A percentile compares a stretch with the other conserved stretches of the same genome.
Conservation (phyloP, 2,113 vertebrate genomes). For the Girardinichthys multiradiatus region DNA sequence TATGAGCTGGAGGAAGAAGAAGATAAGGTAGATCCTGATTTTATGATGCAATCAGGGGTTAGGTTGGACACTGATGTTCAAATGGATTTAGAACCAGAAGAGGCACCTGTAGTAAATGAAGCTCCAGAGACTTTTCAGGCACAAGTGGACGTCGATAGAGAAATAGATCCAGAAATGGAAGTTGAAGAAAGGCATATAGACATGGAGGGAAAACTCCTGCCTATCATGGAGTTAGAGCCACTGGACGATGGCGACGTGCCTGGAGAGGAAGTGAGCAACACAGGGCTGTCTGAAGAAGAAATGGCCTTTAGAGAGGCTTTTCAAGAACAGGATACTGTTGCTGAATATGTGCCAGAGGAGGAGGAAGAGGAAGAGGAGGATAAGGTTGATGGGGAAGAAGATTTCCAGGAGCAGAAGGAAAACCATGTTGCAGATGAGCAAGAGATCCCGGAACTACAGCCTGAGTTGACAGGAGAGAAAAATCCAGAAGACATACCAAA, state of each 20-base stretch:
- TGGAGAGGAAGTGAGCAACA: not conserved
- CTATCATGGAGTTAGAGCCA: constrained; percentile 25
- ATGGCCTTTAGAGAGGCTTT: not conserved
- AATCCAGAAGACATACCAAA: not conserved
- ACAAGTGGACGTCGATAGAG: too few relatives aligned
- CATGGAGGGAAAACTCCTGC: constrained; percentile 2
- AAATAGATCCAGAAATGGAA: not conserved
- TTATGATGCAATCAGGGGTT: constrained; percentile 4
- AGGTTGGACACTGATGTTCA: constrained; percentile 10
- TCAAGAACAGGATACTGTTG: not conserved
- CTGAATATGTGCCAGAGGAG: constrained; percentile 4
- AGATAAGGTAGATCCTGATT: constrained; percentile 4
- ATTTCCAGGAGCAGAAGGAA: not conserved
- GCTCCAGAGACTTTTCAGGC: not conserved
- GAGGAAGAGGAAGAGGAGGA: not conserved
- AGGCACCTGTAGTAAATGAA: not conserved
- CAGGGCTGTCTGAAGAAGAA: not conserved
- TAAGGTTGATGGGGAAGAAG: constrained; percentile 1
- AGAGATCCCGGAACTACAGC: constrained; percentile 28
- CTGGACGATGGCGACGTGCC: not conserved
- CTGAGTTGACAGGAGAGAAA: constrained; percentile 14
- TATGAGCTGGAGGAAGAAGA: not conserved
- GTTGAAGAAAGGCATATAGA: constrained; percentile 17
- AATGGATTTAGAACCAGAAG: constrained; percentile 1
- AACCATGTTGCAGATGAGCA: constrained; percentile 10